Base-by-base conservation (phyloP, 2,113 vertebrate genomes). In the Ptilonorhynchus violaceus region DNA sequence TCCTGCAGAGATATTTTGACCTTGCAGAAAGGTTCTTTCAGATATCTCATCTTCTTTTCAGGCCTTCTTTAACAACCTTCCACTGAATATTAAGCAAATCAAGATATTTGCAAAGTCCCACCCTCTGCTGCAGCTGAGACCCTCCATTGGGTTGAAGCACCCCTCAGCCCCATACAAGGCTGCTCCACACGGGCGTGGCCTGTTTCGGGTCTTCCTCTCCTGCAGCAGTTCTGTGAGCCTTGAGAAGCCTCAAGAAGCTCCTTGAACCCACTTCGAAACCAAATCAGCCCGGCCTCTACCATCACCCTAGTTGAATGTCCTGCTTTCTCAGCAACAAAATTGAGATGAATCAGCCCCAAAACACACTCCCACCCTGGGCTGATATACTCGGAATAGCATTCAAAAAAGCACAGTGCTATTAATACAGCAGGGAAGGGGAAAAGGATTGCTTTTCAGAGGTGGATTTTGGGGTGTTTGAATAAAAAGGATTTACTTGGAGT, bases 181-280 rank as follows among this genome's bases (percentile, higher is more conserved):
- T 87, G 64, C 23, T 67, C 74, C 4, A 4, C 25, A 55, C 31
- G 52, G 42, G 7, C 24, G 24, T 23, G 60, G 49, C 7, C 33
- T 6, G 0, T 50, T 63, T 67, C 0, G 0, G 1, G 15, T 69
- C 53, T 63, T 30, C 16, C 55, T 6, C 7, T 60, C 39, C 56
- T 3, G 1, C 59, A 86, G 30, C 33, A 41, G 14, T 44, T 67
- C 58, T 68, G 41, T 49, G 63, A 76, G 70, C 47, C 47, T 35
- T 33, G 14, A 64, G n/a, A 11, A 76, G 24, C 50, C n/a, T 52
- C 63, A 33, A 19, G 14, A 5, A 49, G 13, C 39, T 86, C 27
- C 58, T 72, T 53, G 62, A 68, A 76, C 12, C 62, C 63, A 5
- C 23, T 67, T 49, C 72, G 42, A 80, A 93, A 63, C 19, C 41